A percentile compares a stretch with the other conserved stretches of the same genome.
Conservation (phyloP, 2,113 vertebrate genomes). For the Ciconia stormi region DNA sequence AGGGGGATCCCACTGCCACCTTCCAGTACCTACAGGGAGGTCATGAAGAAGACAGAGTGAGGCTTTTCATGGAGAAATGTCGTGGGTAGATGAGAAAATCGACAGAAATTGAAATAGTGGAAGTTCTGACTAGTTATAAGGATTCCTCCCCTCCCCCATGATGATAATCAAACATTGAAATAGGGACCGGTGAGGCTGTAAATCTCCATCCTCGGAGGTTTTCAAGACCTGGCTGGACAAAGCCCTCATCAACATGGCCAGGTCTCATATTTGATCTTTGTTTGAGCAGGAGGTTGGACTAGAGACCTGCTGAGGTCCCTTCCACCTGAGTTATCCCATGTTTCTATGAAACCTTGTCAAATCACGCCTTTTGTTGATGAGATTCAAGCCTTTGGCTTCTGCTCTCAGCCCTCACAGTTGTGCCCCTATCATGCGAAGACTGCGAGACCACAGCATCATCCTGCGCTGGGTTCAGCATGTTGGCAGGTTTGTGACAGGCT, state of each 20-base stretch:
- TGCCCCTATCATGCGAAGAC: background rate
- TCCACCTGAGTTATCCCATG: background rate
- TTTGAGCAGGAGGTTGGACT: background rate
- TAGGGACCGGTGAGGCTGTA: background rate
- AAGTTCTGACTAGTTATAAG: background rate
- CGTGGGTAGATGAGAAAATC: background rate
- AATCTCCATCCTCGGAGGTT: background rate
- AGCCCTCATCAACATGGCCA: background rate
- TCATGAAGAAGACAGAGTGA: background rate
- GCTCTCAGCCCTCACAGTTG: background rate
- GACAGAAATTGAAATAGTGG: background rate
- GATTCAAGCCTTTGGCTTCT: background rate
- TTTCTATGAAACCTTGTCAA: background rate
- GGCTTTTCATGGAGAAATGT: background rate
- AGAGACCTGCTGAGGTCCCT: background rate
- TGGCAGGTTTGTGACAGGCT: background rate
- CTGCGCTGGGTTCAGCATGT: background rate
- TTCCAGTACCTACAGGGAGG: background rate
- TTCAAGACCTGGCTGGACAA: background rate
- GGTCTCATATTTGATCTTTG: background rate
- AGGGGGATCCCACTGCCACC: background rate
- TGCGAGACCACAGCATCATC: background rate
- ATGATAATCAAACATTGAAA: background rate
- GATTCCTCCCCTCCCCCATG: background rate
- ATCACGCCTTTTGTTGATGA: background rate